Evolutionary conservation across 2,888 invertebrate species (phyloP).

Genomic region (Gortyna flavago): DNA sequence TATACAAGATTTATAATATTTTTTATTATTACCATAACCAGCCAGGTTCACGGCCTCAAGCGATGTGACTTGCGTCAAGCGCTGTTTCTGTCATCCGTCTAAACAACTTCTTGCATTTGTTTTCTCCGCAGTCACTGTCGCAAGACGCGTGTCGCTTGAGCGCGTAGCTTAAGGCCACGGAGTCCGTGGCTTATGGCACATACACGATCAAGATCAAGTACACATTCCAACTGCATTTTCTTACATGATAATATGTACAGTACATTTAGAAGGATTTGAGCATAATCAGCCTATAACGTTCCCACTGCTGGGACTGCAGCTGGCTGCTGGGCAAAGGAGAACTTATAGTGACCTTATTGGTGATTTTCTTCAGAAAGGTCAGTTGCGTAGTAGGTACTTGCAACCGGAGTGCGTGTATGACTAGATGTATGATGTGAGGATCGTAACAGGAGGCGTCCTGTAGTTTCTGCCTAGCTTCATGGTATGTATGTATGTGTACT

Average conservation of each 20-base stretch:
- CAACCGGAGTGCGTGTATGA: neutral
- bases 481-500: neutral
- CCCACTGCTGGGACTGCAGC: too few species aligned
- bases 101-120: neutral
- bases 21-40: neutral
- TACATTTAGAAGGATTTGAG: too few species aligned
- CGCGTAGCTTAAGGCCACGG: neutral
- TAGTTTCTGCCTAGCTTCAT: neutral
- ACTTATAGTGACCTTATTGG: too few species aligned
- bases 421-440: neutral
- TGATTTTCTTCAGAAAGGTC: neutral
- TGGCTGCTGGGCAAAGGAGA: too few species aligned
- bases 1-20: neutral
- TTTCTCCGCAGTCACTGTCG: neutral
- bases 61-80: neutral
- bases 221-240: neutral
- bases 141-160: neutral
- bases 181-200: neutral
- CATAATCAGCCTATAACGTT: too few species aligned
- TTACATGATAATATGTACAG: neutral
- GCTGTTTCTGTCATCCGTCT: neutral
- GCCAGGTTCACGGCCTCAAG: neutral
- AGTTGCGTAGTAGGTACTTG: neutral
- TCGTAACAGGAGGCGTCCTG: neutral
- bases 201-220: neutral